Evolutionary conservation across 2,797 vertebrate genomes (phyloP).

Genomic region (Mormyrops attenuatus): DNA sequence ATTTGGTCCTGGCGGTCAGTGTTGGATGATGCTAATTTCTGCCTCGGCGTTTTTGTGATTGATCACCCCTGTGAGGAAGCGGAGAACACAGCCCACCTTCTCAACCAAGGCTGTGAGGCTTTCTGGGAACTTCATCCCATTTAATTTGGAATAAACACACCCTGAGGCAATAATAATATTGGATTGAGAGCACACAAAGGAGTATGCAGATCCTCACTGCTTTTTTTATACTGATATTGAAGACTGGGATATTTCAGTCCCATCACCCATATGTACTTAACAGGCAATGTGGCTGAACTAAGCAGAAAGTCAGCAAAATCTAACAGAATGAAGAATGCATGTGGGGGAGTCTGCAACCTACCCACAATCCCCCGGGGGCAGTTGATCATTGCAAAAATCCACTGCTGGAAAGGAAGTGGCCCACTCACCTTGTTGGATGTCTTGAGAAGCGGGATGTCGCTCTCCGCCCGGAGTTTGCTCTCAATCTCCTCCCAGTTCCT

Average conservation of each 20-base stretch:
- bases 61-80: background rate
- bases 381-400: background rate
- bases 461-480: conserved; percentile 81
- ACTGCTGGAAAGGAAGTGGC: background rate
- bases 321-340: background rate
- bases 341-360: background rate
- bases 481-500: conserved; percentile 98
- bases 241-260: background rate
- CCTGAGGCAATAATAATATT: background rate
- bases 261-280: background rate
- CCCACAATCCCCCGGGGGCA: background rate
- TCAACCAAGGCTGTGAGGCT: background rate
- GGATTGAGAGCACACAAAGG: background rate
- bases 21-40: background rate
- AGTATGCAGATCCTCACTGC: background rate
- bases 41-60: background rate
- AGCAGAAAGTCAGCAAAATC: background rate
- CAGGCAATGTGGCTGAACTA: background rate
- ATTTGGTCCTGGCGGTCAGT: background rate
- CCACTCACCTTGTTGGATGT: conserved; percentile 85
- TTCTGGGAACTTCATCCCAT: background rate
- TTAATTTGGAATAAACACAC: background rate
- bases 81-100: background rate
- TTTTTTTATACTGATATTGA: background rate
- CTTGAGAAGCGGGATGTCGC: conserved; percentile 88